Conservation (phyloP, 2,888 invertebrate species). For the Mesoligia furuncula region DNA sequence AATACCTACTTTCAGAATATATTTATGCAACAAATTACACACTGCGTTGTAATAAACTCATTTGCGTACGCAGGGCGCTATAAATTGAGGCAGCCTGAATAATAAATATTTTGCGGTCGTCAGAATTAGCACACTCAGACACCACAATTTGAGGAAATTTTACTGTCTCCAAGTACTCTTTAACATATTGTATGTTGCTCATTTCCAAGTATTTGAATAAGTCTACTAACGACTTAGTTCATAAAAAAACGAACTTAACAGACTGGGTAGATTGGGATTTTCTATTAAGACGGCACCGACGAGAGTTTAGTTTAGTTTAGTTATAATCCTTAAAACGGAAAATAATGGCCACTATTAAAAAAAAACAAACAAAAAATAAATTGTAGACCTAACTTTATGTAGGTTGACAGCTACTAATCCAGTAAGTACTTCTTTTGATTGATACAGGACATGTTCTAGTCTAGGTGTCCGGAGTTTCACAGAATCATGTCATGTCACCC, state of each 20-base stretch:
- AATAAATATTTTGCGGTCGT: constrained; percentile 68
- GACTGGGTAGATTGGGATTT: background rate
- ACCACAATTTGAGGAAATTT: constrained; percentile 37
- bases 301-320: too few species aligned
- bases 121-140: constrained; percentile 58
- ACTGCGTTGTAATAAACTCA: constrained; percentile 49
- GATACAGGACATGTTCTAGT: too few species aligned
- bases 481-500: too few species aligned
- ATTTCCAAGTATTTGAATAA: constrained; percentile 2
- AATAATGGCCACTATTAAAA: too few species aligned
- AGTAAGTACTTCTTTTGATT: background rate
- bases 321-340: too few species aligned
- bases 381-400: background rate
- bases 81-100: constrained; percentile 72
- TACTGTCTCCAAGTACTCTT: constrained; percentile 18
- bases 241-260: background rate
- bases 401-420: background rate
- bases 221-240: background rate
- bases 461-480: too few species aligned
- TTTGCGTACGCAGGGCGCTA: constrained; percentile 56
- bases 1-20: background rate
- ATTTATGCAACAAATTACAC: constrained; percentile 50
- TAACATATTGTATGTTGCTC: constrained; percentile 11
- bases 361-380: too few species aligned
- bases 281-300: too few species aligned